Percentiles rank a stretch among this genome's conserved stretches.
Evolutionary conservation across 2,113 vertebrate genomes (phyloP).

Genomic region (Callithrix jacchus): DNA sequence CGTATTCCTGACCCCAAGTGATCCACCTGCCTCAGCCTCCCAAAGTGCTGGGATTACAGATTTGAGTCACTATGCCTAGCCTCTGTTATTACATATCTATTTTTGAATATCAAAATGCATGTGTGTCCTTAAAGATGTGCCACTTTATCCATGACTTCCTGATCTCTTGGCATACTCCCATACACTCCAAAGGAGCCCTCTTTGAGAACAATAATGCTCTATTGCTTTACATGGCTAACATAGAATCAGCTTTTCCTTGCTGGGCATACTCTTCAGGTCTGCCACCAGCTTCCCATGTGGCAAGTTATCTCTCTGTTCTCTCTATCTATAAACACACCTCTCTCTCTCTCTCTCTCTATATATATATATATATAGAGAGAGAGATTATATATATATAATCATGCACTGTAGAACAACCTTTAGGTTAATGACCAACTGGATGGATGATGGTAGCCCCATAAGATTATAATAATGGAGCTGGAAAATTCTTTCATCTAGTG

Average conservation of each 20-base stretch:
- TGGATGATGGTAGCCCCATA: neutral
- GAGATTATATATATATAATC: no score
- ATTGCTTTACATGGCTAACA: neutral
- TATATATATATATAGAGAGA: no score
- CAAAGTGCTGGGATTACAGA: neutral
- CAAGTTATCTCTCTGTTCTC: neutral
- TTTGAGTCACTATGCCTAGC: neutral
- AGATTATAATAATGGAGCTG: neutral
- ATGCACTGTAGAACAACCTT: no score
- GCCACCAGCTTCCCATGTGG: neutral
- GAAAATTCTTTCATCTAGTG: neutral
- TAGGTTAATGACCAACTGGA: neutral
- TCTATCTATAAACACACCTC: accelerated
- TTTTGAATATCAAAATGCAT: neutral
- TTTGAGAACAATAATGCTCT: neutral
- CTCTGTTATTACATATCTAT: neutral
- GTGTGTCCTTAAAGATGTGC: neutral
- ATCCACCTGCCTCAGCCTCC: neutral
- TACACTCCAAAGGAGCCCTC: neutral
- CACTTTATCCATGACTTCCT: neutral
- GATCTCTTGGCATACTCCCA: neutral
- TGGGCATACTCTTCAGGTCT: neutral
- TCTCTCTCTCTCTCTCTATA: no score
- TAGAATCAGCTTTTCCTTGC: neutral
- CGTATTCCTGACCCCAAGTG: neutral